phyloP scores from a whole-genome alignment of 2,888 invertebrate genomes.

The Ormyrus nitidulus region DNA sequence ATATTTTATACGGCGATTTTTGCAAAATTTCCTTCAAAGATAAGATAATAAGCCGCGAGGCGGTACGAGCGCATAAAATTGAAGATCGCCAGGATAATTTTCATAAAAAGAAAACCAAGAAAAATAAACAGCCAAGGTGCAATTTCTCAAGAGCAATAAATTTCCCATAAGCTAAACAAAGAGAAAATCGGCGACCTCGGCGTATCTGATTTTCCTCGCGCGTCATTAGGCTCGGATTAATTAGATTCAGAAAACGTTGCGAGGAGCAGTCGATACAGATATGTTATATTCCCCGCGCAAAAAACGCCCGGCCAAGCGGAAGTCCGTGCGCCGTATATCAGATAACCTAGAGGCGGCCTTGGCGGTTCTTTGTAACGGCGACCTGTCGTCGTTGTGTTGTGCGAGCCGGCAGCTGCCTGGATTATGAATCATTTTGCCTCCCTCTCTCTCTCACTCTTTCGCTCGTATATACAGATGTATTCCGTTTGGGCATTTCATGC shows the following conservation, averaged over 20 bases:
- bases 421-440: constrained; percentile 38
- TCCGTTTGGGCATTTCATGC: constrained; percentile 35
- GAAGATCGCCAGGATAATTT: too few relatives aligned
- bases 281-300: not conserved
- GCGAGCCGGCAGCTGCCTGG: constrained; percentile 20
- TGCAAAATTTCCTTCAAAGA: too few relatives aligned
- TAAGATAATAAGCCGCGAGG: too few relatives aligned
- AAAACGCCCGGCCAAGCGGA: constrained; percentile 34
- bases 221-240: constrained; percentile 29
- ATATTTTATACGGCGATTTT: too few relatives aligned
- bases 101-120: too few relatives aligned
- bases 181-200: not conserved
- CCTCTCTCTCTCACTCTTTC: not conserved
- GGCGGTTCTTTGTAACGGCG: constrained; percentile 32
- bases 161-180: too few relatives aligned
- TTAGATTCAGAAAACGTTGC: constrained; percentile 5
- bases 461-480: constrained; percentile 21
- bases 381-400: constrained; percentile 31
- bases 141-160: too few relatives aligned
- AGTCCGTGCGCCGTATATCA: constrained; percentile 34
- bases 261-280: not conserved
- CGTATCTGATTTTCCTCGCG: not conserved
- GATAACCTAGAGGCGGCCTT: constrained; percentile 30
- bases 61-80: too few relatives aligned
- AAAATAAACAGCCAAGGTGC: too few relatives aligned